Conservation (phyloP, 2,888 invertebrate genomes). For the Tetragonisca angustula region DNA sequence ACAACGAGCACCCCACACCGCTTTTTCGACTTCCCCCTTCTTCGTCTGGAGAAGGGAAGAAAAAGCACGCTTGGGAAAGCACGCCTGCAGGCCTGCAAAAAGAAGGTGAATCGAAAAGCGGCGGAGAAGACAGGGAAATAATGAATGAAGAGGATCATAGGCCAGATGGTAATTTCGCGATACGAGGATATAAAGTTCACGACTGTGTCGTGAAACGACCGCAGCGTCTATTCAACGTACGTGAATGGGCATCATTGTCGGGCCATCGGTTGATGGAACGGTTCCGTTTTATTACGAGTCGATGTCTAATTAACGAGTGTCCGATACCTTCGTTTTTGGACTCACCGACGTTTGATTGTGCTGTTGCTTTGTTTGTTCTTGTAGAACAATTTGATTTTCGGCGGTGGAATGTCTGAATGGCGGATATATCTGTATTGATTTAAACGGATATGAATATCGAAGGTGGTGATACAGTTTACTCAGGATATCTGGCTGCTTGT, state of each 20-base stretch:
- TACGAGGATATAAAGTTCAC: slow-evolving; percentile 30
- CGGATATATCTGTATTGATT: too few relatives aligned
- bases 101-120: slow-evolving; percentile 54
- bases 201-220: background rate
- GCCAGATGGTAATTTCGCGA: slow-evolving; percentile 30
- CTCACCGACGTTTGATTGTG: background rate
- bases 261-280: background rate
- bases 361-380: background rate
- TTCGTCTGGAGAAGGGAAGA: slow-evolving; percentile 54
- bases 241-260: background rate
- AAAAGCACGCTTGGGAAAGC: slow-evolving; percentile 39
- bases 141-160: slow-evolving; percentile 60
- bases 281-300: background rate
- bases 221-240: background rate
- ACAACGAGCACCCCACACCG: background rate
- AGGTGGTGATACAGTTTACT: too few relatives aligned
- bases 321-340: background rate
- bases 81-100: slow-evolving; percentile 51
- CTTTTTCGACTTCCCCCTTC: slow-evolving; percentile 58
- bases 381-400: background rate
- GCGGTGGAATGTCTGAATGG: background rate
- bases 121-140: slow-evolving; percentile 60
- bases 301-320: slow-evolving; percentile 2
- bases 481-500: too few relatives aligned
- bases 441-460: too few relatives aligned